Conservation (phyloP, 1,140 invertebrate species). For the Anthonomus grandis region DNA sequence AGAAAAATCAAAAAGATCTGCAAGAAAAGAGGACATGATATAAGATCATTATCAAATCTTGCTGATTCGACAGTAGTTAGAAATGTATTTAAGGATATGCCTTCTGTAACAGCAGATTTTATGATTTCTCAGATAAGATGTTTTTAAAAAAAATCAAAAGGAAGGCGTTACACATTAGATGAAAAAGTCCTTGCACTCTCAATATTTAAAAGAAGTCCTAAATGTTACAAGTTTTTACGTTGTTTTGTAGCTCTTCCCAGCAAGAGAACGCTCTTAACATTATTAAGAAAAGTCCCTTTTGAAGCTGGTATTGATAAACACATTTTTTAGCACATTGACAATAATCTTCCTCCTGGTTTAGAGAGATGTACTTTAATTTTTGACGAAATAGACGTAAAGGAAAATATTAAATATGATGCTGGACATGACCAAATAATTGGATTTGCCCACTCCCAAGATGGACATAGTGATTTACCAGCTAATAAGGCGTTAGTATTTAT, state of each 20-base stretch:
- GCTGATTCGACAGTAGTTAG: conserved; percentile 1
- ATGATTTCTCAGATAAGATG: conserved; percentile 6
- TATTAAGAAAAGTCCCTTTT: conserved; percentile 1
- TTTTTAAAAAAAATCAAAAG: conserved; percentile 1
- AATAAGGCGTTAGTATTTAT: conserved; percentile 24
- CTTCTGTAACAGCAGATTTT: conserved; percentile 9
- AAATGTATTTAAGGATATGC: conserved; percentile 1
- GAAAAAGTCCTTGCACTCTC: conserved; percentile 2
- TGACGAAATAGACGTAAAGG: too few relatives aligned
- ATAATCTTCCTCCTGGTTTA: background rate
- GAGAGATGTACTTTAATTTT: conserved; percentile 3
- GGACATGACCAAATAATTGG: background rate
- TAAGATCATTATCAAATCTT: conserved; percentile 1
- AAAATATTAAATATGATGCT: background rate
- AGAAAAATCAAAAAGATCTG: too few relatives aligned
- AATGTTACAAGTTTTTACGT: background rate
- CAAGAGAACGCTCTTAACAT: background rate
- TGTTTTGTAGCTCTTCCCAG: background rate
- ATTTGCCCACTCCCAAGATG: too few relatives aligned
- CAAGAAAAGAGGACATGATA: too few relatives aligned
- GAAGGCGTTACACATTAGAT: conserved; percentile 6
- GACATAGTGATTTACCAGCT: background rate
- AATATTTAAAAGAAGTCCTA: conserved; percentile 8
- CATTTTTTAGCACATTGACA: background rate
- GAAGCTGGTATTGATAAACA: background rate